Evolutionary conservation across 2,113 vertebrate species (phyloP).

Genomic region (Elachura formosa): DNA sequence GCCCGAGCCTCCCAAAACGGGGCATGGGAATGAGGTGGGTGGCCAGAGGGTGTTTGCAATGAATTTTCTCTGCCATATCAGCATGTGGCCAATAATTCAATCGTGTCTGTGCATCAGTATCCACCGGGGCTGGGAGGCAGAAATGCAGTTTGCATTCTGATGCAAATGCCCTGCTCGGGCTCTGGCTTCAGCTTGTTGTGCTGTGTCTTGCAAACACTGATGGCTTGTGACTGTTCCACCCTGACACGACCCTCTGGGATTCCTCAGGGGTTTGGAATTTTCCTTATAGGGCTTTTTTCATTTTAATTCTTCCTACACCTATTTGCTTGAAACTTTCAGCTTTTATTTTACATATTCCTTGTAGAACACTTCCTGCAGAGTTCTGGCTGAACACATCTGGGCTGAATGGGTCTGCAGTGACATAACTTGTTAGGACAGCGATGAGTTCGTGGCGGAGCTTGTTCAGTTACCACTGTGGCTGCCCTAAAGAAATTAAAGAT

Average conservation of each 20-base stretch:
- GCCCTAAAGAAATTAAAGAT: not conserved
- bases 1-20: not conserved
- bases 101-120: not conserved
- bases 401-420: not conserved
- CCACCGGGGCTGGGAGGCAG: not conserved
- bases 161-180: not conserved
- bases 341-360: not conserved
- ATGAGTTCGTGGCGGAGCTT: not conserved
- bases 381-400: not conserved
- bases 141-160: not conserved
- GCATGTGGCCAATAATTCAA: not conserved
- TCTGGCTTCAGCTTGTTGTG: accelerated
- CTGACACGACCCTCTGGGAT: not conserved
- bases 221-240: not conserved
- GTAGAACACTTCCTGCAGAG: not conserved
- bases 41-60: not conserved
- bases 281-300: not conserved
- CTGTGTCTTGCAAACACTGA: not conserved
- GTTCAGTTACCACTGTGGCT: not conserved
- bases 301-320: not conserved
- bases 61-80: not conserved
- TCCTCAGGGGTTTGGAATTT: not conserved
- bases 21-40: not conserved
- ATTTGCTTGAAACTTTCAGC: not conserved
- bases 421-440: accelerated